Evolutionary conservation across 2,113 vertebrate genomes (phyloP).

Genomic region (Eupsittula cactorum): DNA sequence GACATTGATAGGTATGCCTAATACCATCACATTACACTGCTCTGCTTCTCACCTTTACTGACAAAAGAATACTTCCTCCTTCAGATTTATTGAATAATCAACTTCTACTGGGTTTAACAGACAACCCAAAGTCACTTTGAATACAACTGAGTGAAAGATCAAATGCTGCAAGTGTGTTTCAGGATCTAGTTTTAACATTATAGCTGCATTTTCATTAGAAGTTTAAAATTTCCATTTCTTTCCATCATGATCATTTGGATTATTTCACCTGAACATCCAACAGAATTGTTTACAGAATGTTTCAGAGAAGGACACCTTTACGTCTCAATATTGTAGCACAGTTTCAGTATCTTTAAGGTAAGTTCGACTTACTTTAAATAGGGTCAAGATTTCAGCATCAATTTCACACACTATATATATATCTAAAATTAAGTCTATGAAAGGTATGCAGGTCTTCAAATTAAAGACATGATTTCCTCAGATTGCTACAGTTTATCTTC

Average conservation of each 20-base stretch:
- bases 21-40: not conserved
- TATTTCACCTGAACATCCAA: not conserved
- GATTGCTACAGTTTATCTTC: not conserved
- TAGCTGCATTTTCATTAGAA: not conserved
- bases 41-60: not conserved
- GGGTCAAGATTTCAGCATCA: not conserved
- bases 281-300: not conserved
- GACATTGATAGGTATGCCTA: not conserved
- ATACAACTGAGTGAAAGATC: not conserved
- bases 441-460: not conserved
- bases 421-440: not conserved
- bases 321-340: not conserved
- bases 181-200: not conserved
- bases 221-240: not conserved
- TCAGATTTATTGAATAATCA: not conserved
- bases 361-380: not conserved
- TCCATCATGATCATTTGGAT: not conserved
- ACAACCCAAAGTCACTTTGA: not conserved
- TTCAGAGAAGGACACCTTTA: not conserved
- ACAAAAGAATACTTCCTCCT: not conserved
- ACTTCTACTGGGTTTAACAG: not conserved
- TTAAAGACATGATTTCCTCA: not conserved
- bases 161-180: not conserved
- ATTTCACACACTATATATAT: not conserved
- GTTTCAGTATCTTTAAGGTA: not conserved